Evolutionary conservation across 2,888 invertebrate species (phyloP), one percentile per base, ranked within the genome.

Genomic region (Drosophila mercatorum): DNA sequence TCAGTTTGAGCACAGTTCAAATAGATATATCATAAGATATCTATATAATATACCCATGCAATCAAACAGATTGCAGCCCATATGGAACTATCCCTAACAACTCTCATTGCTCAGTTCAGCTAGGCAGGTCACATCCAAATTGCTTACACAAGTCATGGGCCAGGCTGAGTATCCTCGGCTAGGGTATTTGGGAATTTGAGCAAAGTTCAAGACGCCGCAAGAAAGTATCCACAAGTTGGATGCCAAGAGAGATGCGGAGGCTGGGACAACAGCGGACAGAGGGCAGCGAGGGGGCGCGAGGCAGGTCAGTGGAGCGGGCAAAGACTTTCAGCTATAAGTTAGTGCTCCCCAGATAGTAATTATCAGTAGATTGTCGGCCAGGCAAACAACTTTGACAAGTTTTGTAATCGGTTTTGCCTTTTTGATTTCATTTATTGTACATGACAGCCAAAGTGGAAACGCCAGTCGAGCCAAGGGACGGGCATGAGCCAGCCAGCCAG

Each of bases 281-380:
- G 22, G 31, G 14, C 3, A 22, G 28, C 5, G 22, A 17, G 14
- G 22, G 26, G 26, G 46, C 26, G 22, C 34, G 34, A 10, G 47
- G 10, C 14, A 5, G 47, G 17, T 40, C 28, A 7, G 6, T 36
- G 51, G 52, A 22, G 41, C 41, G 52, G 22, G 55, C 55, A 62
- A 68, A 31, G 73, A 57, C 61, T 59, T 38, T 22, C 51, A 52
- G 75, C 71, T 75, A 87, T 85, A 88, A 83, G 83, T 88, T 87
- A 89, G 86, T 85, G 79, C 73, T 87, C 86, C 86, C 89, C 81
- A 85, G 86, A 85, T 88, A 88, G 89, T 88, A 89, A 87, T 87
- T 87, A 89, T 87, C 88, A 83, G 80, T 80, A 78, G 86, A 88
- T 85, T 88, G 86, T 88, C 73, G 81, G 74, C 68, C 76, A 74